Base-by-base conservation (phyloP, 2,797 vertebrate species). In the Neomorphus geoffroyi region DNA sequence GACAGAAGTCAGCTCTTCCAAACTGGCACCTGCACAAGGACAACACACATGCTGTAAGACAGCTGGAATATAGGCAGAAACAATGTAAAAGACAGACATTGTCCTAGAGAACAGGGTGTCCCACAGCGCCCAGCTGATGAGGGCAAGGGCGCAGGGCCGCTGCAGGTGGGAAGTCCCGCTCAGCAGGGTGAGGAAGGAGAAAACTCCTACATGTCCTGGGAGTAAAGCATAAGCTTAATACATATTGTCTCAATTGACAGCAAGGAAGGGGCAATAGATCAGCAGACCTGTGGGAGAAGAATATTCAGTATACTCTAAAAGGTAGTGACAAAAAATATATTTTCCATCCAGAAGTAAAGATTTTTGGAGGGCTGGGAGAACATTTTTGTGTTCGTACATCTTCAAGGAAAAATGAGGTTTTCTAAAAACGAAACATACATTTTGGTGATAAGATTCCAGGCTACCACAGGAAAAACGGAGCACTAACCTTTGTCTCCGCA, bases 41-140 rank as follows among this genome's bases (percentile, higher is more conserved):
- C 27, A 62, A 16, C 32, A 28, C 16, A 4, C 0, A 0, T 9
- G 32, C 51, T 70, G 0, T 12, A 45, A 35, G 43, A 27, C 64
- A 91, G 46, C 9, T 58, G 13, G 72, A 80, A 53, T 3, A 27
- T 15, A 57, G 61, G 33, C 56, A 85, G 45, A 54, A 91, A 56
- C 26, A 73, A 51, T 24, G 6, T 37, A 15, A 28, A 75, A 46
- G 21, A 8, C 6, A 62, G 57, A 37, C 67, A 27, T 1, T 69
- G n/a, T 22, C 21, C 33, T 11, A 3, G 18, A 64, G 35, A 73
- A 80, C 0, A 0, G 51, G 27, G 22, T 64, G 54, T 32, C 26
- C 72, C 43, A 46, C 2, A 1, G 80, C 48, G 39, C 26, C 27
- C 45, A 53, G 45, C 10, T 57, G 45, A 27, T 5, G 1, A 11